phyloP scores from a whole-genome alignment of 2,888 invertebrate genomes.

The Calameuta filiformis region DNA sequence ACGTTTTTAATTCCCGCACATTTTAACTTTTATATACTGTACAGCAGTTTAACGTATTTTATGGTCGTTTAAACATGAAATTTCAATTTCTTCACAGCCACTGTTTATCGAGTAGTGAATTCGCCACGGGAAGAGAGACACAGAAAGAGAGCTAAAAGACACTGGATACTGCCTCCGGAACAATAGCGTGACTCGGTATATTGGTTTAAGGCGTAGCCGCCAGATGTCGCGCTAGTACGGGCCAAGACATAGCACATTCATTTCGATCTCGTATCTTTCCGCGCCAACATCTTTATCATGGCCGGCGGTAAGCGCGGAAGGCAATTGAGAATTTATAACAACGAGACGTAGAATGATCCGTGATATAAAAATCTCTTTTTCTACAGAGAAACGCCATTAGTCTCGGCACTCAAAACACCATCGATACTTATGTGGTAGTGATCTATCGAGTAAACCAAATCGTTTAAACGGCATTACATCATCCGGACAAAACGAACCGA shows the following conservation, averaged over 20 bases:
- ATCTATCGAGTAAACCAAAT: background rate
- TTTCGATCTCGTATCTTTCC: background rate
- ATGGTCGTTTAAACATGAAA: background rate
- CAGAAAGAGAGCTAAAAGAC: background rate
- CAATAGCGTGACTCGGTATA: background rate
- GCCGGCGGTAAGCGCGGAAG: background rate
- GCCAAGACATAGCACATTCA: background rate
- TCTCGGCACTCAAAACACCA: background rate
- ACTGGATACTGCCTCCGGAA: background rate
- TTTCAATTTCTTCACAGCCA: background rate
- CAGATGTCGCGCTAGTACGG: slow-evolving; percentile 5
- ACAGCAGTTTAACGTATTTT: background rate
- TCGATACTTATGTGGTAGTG: background rate
- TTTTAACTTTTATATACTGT: background rate
- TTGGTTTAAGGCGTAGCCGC: background rate
- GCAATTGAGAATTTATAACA: background rate
- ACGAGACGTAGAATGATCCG: background rate
- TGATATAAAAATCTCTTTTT: background rate
- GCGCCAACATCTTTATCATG: background rate
- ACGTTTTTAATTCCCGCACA: background rate
- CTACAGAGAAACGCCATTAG: background rate
- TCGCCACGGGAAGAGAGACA: background rate
- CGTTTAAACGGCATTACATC: background rate
- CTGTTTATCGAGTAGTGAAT: background rate
- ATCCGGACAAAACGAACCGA: background rate